Conservation (phyloP, 2,113 vertebrate genomes). For the cattle (Bos taurus) region ARS-UCD2.0 NC_037348.1:29538501-29539000, state of each 20-base stretch:
- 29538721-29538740: background rate
- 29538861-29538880: background rate
- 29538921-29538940: background rate
- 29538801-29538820: background rate
- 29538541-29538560: background rate
- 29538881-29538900: background rate
- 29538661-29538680: background rate
- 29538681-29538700: background rate
- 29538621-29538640: background rate
- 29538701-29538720: background rate
- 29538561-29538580: background rate
- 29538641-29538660: background rate
- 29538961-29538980: background rate
- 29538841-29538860: background rate
- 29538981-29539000: background rate
- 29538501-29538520: fast-evolving
- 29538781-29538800: background rate
- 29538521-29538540: fast-evolving
- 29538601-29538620: no score
- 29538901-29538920: background rate
- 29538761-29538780: background rate
- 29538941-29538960: background rate
- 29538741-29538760: background rate
- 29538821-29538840: background rate
- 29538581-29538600: no score